Base-by-base conservation (phyloP, 2,113 vertebrate species). In the Centropristis striata region DNA sequence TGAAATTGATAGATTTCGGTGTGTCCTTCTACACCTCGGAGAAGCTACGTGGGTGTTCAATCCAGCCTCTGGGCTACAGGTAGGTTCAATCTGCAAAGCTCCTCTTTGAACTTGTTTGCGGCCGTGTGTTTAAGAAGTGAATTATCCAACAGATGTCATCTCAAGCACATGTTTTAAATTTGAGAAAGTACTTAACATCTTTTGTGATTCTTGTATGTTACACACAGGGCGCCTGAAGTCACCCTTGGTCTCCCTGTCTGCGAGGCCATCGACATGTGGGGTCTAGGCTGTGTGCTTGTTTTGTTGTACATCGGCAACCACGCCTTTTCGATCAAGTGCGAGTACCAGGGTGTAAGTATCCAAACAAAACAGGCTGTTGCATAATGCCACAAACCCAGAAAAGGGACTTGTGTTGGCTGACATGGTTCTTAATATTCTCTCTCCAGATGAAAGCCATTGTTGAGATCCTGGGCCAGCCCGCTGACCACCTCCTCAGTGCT, bases 141-240 rank as follows among this genome's bases (percentile, higher is more conserved):
- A 46, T 20, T 23, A 46, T 47, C 16, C 16, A 28, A 9, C 15
- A 64, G 23, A n/a, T 18, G 9, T 28, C 9, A n/a, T 14, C 25
- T 23, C 15, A 8, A 36, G 20, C 9, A 12, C 13, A 36, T 7
- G 4, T 21, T 20, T 12, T 57, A 7, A 55, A 5, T 55, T 36
- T 44, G 20, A 32, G 0, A n/a, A 16, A 20, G 8, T 28, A 20
- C 5, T 39, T 27, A 50, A 41, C 5, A 21, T 23, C 2, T 21
- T 8, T 21, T 9, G 13, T 23, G 27, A 44, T 23, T 25, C 36
- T 41, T 61, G 13, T 61, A 10, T 2, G 5, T 5, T 5, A 4
- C 11, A 20, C 23, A 50, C 36, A 71, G 57, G 47, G 77, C 76
- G 20, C 76, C 27, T 4, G 77, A 80, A 41, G 76, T 79, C 51